A percentile compares a stretch with the other conserved stretches of the same genome.
Conservation (phyloP, 2,797 vertebrate genomes). For the Adelosebastes latens region DNA sequence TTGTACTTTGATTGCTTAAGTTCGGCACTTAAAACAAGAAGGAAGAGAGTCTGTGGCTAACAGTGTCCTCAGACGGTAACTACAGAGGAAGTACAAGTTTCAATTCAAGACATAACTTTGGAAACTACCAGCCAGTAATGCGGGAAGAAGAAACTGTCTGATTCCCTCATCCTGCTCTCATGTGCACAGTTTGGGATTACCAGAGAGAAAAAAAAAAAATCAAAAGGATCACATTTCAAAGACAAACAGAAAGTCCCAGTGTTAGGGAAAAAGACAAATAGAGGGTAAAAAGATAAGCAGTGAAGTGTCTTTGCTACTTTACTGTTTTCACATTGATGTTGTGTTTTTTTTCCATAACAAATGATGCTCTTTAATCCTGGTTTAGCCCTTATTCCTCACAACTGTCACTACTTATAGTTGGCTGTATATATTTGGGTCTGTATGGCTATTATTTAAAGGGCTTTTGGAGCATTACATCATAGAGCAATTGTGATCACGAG, state of each 20-base stretch:
- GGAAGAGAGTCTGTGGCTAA: constrained; percentile 21
- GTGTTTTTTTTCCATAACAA: not conserved
- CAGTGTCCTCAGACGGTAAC: not conserved
- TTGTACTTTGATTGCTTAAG: constrained; percentile 13
- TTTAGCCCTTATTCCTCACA: not conserved
- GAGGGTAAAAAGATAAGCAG: not conserved
- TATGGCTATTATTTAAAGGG: not conserved
- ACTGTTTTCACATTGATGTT: not conserved
- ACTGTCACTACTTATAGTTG: not conserved
- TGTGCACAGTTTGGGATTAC: not conserved
- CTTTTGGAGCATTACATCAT: not conserved
- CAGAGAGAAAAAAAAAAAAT: not conserved
- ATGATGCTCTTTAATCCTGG: not conserved
- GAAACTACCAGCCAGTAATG: constrained; percentile 36
- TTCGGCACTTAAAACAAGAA: constrained; percentile 36
- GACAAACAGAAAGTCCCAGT: not conserved
- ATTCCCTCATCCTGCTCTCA: not conserved
- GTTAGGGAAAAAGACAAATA: not conserved
- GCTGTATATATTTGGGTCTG: not conserved
- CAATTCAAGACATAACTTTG: constrained; percentile 21
- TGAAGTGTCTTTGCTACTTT: not conserved
- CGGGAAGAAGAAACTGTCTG: constrained; percentile 4
- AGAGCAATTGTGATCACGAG: not conserved
- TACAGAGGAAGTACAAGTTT: constrained; percentile 51
- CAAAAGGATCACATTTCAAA: not conserved